Evolutionary conservation across 2,888 invertebrate species (phyloP), one percentile per base, ranked within the genome.

Genomic region (Adelphocoris suturalis): DNA sequence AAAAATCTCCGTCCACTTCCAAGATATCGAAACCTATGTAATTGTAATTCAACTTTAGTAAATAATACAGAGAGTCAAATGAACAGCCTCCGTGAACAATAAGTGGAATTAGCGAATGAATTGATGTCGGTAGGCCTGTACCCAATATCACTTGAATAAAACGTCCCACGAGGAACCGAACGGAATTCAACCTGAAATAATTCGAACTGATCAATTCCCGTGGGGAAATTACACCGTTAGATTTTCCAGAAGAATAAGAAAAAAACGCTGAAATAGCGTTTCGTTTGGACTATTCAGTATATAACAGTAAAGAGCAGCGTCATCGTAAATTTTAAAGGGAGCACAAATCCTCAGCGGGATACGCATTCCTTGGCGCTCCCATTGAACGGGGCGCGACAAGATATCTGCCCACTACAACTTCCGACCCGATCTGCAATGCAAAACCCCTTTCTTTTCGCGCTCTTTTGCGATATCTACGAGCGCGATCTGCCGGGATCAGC

Each of bases 381-480:
- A 68, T 19, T 68, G 68, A 23, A 27, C 68, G 68, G 23, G 23
- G 23, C 23, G 68, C 23, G 68, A 23, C 68, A 23, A 68, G 68
- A 68, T 68, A 68, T 23, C 68, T 68, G 23, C 68, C 68, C 68
- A 68, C 23, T 68, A 68, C 68, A 68, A 68, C 27, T 68, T 23
- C 12, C 68, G 27, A 23, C 23, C 68, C 12, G 27, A 68, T 68
- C 68, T 68, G 68, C 68, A 68, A 27, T 68, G 68, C 68, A 68
- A 68, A 68, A 68, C 27, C 68, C 37, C 68, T 23, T 27, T 68
- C 23, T 23, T 23, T 23, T 23, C 23, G 68, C 14, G 12, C 68
- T 23, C n/a, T 68, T 68, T 68, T 23, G 68, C 68, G 12, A 68
- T 68, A 68, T 68, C 68, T 68, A 68, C 68, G n/a, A 68, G 19